Percentiles rank a stretch among this genome's conserved stretches.
These are phyloP conservation scores for Tympanuchus pallidicinctus DNA, from an alignment of 2,113 vertebrate genomes.

Conservation along the genomic window DNA sequence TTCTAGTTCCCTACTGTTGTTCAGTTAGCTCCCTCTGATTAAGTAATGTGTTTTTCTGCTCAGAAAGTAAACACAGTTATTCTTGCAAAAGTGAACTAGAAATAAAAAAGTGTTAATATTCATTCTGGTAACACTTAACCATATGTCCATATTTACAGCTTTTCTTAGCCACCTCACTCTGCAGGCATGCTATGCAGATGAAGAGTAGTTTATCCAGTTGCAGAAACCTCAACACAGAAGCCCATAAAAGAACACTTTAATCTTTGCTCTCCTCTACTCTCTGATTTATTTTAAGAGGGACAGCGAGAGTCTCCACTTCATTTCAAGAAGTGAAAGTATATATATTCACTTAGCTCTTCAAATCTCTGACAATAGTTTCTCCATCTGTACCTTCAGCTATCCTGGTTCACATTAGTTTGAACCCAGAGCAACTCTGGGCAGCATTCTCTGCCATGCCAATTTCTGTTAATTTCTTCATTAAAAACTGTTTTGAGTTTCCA, in stretches of 20 bases:
- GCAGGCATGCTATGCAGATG: not conserved
- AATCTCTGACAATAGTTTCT: constrained; percentile 21
- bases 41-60: not conserved
- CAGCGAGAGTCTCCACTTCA: constrained; percentile 10
- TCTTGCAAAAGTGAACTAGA: not conserved
- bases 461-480: not conserved
- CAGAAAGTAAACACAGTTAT: not conserved
- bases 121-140: not conserved
- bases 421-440: constrained; percentile 8
- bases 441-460: not conserved
- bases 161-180: constrained; percentile 4
- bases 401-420: constrained; percentile 32
- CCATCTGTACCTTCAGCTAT: not conserved
- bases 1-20: not conserved
- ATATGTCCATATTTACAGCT: not conserved
- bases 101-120: not conserved
- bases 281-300: constrained; percentile 20
- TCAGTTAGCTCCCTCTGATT: not conserved
- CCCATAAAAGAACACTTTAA: constrained; percentile 15
- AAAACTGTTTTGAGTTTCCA: not conserved
- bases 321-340: not conserved
- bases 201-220: not conserved
- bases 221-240: not conserved
- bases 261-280: constrained; percentile 17
- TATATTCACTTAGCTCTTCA: not conserved